Percentiles rank a stretch among this genome's conserved stretches.
Evolutionary conservation across 2,113 vertebrate genomes (phyloP).

Genomic region (Nesogale talazaci): DNA sequence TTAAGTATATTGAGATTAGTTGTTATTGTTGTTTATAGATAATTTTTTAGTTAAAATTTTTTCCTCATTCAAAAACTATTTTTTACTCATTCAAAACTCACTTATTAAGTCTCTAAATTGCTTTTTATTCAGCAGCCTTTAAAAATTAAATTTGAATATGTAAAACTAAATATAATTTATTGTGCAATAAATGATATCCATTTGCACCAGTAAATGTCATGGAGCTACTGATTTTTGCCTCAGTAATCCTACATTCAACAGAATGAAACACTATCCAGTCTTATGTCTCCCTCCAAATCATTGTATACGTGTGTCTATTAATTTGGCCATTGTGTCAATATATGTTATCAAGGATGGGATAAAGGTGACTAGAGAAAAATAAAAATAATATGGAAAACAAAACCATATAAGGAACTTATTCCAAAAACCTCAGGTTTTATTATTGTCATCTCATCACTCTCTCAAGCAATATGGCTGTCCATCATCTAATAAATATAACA

Average conservation of each 20-base stretch:
- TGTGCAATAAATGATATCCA: background rate
- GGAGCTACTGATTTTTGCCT: no score
- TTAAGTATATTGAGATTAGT: background rate
- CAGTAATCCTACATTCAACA: no score
- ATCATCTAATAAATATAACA: background rate
- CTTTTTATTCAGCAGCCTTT: no score
- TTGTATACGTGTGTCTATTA: no score
- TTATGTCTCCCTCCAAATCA: no score
- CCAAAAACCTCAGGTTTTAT: background rate
- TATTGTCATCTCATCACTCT: background rate
- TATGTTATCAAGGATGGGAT: no score
- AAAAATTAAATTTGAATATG: background rate
- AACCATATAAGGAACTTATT: rapidly evolving
- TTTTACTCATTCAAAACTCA: background rate
- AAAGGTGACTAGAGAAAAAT: background rate
- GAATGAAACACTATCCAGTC: no score
- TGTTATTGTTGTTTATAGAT: background rate
- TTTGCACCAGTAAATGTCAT: no score
- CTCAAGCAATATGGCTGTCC: background rate
- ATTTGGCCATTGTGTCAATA: no score
- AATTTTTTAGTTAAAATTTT: background rate
- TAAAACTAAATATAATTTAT: background rate
- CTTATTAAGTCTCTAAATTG: no score
- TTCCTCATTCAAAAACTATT: background rate
- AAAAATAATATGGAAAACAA: background rate